These are phyloP conservation scores for Eupithecia tripunctaria DNA, from an alignment of 2,888 invertebrate species.

Conservation along the genomic window DNA sequence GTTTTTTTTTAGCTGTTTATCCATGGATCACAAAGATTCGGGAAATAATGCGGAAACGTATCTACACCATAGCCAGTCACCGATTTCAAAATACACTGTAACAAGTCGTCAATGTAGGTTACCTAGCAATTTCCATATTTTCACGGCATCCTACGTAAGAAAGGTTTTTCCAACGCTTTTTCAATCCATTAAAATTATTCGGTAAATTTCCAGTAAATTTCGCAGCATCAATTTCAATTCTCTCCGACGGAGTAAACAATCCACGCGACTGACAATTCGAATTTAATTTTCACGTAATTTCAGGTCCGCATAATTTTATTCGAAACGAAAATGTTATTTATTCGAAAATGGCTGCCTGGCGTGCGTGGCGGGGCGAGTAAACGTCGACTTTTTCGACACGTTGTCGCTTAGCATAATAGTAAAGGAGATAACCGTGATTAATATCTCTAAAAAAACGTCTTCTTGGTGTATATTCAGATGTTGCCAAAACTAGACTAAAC, in stretches of 20 bases:
- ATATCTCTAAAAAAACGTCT: neutral
- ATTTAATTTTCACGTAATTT: constrained; percentile 68
- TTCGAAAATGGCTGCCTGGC: constrained; percentile 58
- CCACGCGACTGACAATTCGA: constrained; percentile 44
- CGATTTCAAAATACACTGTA: no score
- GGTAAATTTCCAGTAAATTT: constrained; percentile 2
- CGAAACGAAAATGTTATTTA: constrained; percentile 40
- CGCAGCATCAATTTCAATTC: constrained; percentile 9
- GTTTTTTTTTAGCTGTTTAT: no score
- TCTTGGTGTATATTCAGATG: no score
- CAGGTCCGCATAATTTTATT: constrained; percentile 58
- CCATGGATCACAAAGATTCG: no score
- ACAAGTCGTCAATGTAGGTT: no score
- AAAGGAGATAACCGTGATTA: neutral
- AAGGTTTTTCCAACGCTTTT: neutral
- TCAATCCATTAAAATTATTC: neutral
- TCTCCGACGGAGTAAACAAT: constrained; percentile 35
- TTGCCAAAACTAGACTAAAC: no score
- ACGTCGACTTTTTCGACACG: constrained; percentile 42
- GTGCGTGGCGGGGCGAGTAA: constrained; percentile 48
- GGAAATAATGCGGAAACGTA: no score
- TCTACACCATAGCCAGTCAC: no score
- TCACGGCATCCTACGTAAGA: neutral
- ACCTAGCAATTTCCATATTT: neutral
- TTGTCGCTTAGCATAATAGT: constrained; percentile 33